Conservation (phyloP, 1,140 invertebrate genomes). For the Drosophila paulistorum region DNA sequence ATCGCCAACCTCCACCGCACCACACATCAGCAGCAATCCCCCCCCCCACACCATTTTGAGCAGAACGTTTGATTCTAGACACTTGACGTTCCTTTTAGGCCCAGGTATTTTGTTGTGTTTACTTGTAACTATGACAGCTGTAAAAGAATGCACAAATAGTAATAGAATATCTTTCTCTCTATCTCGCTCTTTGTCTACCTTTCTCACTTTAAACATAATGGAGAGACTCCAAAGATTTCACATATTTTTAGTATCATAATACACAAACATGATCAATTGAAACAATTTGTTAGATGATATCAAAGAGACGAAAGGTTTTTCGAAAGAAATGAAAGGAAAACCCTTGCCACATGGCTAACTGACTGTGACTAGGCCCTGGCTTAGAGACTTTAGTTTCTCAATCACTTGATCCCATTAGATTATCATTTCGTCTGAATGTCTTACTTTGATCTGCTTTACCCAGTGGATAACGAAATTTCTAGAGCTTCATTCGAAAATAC, state of each 20-base stretch:
- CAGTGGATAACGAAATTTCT: too few species aligned
- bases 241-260: conserved; percentile 32
- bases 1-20: conserved; percentile 1
- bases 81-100: conserved; percentile 60
- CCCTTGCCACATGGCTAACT: conserved; percentile 59
- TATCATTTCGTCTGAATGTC: not conserved
- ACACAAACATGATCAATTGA: conserved; percentile 55
- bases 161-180: conserved; percentile 58
- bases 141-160: conserved; percentile 72
- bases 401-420: not conserved
- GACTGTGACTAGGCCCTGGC: conserved; percentile 25
- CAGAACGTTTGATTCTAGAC: conserved; percentile 41
- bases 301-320: not conserved
- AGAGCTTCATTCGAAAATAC: not conserved
- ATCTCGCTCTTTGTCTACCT: too few species aligned
- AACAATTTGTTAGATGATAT: conserved; percentile 10
- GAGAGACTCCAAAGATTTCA: conserved; percentile 41
- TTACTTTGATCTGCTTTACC: too few species aligned
- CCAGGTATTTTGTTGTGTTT: conserved; percentile 55
- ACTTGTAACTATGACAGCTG: conserved; percentile 46
- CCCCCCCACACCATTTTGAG: not conserved
- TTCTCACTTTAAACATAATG: not conserved
- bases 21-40: not conserved
- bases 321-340: not conserved
- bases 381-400: conserved; percentile 13